These are phyloP conservation scores for Rotaria sp. DNA, from an alignment of 2,888 invertebrate genomes.

Conservation along the genomic window DNA sequence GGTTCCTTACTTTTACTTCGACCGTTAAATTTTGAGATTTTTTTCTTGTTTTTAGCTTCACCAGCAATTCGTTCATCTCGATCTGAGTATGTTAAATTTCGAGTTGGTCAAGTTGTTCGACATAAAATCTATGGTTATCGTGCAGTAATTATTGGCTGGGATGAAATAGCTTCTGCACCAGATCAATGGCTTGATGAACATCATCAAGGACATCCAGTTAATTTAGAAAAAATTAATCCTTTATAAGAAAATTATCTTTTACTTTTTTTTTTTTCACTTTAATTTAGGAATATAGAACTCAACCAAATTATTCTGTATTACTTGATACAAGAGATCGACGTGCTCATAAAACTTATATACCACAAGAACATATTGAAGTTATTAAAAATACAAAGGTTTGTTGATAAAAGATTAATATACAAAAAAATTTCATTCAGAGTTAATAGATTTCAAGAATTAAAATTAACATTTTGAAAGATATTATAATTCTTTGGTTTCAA, in stretches of 20 bases:
- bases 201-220: slow-evolving; percentile 21
- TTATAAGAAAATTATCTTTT: too few species aligned
- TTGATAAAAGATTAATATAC: background rate
- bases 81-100: slow-evolving; percentile 55
- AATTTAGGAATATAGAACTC: slow-evolving; percentile 52
- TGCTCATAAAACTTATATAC: slow-evolving; percentile 58
- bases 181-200: background rate
- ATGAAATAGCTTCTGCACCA: slow-evolving; percentile 49
- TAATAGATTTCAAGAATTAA: too few species aligned
- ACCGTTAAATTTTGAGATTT: background rate
- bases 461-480: too few species aligned
- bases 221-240: background rate
- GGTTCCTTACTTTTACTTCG: too few species aligned
- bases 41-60: slow-evolving; percentile 25
- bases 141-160: slow-evolving; percentile 61
- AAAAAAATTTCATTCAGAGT: too few species aligned
- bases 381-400: slow-evolving; percentile 48
- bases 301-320: slow-evolving; percentile 59
- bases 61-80: slow-evolving; percentile 48
- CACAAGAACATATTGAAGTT: slow-evolving; percentile 55
- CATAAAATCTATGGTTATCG: slow-evolving; percentile 57
- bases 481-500: too few species aligned
- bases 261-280: background rate
- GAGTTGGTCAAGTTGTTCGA: slow-evolving; percentile 59
- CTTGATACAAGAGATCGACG: slow-evolving; percentile 58